Percentiles rank a stretch among this genome's conserved stretches.
Evolutionary conservation across 2,113 vertebrate species (phyloP).

Genomic region (Centropus bengalensis): DNA sequence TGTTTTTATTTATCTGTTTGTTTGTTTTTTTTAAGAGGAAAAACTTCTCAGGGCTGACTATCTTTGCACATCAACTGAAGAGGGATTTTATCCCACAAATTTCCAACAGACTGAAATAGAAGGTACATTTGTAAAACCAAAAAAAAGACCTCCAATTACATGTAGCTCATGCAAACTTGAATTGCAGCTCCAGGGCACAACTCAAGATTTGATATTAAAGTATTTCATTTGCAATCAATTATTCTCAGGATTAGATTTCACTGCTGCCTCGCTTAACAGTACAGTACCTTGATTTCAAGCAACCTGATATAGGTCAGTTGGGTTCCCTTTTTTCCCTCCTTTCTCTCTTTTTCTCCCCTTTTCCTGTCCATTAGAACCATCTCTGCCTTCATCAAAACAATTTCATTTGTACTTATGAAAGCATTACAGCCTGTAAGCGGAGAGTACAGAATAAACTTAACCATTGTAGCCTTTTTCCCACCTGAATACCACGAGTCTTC

Average conservation of each 20-base stretch:
- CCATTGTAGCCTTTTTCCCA: conserved; percentile 71
- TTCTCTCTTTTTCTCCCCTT: background rate
- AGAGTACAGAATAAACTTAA: conserved; percentile 72
- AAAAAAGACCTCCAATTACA: conserved; percentile 17
- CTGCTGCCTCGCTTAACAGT: conserved; percentile 12
- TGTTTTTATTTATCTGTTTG: background rate
- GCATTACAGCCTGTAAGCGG: conserved; percentile 64
- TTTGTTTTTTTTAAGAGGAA: background rate
- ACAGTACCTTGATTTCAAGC: conserved; percentile 55
- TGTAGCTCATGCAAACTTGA: conserved; percentile 50
- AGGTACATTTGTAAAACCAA: background rate
- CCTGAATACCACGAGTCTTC: conserved; percentile 77
- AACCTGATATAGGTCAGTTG: conserved; percentile 26
- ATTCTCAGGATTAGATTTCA: conserved; percentile 69
- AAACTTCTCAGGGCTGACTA: background rate
- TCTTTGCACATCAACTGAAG: conserved; percentile 15
- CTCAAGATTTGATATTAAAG: conserved; percentile 75
- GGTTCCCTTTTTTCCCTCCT: background rate
- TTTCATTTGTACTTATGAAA: conserved; percentile 78
- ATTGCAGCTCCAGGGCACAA: conserved; percentile 68
- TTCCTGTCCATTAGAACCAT: conserved; percentile 53
- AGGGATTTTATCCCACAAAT: conserved; percentile 35
- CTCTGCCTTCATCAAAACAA: conserved; percentile 74
- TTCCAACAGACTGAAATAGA: conserved; percentile 35
- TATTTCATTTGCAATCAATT: conserved; percentile 78